A percentile compares a stretch with the other conserved stretches of the same genome.
Conservation (phyloP, 1,140 invertebrate genomes). For the Drosophila nasuta region DNA sequence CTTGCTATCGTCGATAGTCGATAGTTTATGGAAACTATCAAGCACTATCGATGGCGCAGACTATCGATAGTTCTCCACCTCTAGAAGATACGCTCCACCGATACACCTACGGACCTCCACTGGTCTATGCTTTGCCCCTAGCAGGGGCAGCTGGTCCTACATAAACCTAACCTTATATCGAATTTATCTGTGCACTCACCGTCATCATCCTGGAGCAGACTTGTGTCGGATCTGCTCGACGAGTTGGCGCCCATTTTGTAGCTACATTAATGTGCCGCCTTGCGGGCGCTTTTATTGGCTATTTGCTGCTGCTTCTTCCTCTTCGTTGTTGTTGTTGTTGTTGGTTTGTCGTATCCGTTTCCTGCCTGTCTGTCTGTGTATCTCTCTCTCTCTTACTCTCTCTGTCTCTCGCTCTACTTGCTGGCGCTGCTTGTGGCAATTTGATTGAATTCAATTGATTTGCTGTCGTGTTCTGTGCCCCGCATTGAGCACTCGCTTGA, state of each 20-base stretch:
- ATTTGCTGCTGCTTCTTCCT: slow-evolving; percentile 7
- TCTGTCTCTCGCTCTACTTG: background rate
- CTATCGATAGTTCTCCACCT: no score
- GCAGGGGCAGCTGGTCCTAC: no score
- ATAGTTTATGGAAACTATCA: no score
- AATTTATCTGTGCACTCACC: slow-evolving; percentile 53
- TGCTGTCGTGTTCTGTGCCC: slow-evolving; percentile 33
- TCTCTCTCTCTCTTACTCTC: background rate
- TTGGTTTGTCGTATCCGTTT: slow-evolving; percentile 7
- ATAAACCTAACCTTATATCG: no score
- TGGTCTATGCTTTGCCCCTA: no score
- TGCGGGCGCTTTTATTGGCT: slow-evolving; percentile 38
- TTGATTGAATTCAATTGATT: slow-evolving; percentile 59
- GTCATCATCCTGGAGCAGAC: slow-evolving; percentile 81
- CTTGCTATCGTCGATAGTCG: no score
- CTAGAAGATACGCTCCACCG: no score
- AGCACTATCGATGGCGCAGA: no score
- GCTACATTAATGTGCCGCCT: slow-evolving; percentile 64
- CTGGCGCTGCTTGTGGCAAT: slow-evolving; percentile 35
- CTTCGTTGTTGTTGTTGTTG: background rate
- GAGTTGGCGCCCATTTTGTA: slow-evolving; percentile 80
- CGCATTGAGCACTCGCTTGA: background rate
- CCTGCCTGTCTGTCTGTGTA: background rate
- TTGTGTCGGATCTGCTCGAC: slow-evolving; percentile 81
- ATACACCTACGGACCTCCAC: no score